Conservation (phyloP, 2,888 invertebrate genomes). For the Bedellia somnulentella region DNA sequence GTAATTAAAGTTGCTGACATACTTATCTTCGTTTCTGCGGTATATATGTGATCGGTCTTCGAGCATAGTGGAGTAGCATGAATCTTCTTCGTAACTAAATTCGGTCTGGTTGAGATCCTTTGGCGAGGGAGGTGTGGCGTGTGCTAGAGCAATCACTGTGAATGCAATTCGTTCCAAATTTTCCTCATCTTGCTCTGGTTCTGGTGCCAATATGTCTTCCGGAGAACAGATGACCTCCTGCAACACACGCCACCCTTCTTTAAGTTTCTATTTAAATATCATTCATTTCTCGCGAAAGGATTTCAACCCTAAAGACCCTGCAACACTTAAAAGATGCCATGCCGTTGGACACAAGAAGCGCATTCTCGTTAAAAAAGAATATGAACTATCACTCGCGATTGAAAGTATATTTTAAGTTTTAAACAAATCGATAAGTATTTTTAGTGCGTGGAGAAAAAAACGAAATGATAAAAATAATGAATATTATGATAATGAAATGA, state of each 20-base stretch:
- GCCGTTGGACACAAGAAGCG: too few species aligned
- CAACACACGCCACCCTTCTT: slow-evolving; percentile 64
- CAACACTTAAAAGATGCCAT: slow-evolving; percentile 23
- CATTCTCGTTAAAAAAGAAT: too few species aligned
- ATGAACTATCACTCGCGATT: too few species aligned
- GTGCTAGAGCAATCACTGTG: slow-evolving; percentile 35
- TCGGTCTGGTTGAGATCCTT: slow-evolving; percentile 43
- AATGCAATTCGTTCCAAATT: slow-evolving; percentile 28
- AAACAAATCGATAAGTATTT: too few species aligned
- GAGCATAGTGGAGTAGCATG: slow-evolving; percentile 19
- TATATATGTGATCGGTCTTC: too few species aligned
- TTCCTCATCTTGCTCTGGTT: slow-evolving; percentile 18
- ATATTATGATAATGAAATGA: not conserved
- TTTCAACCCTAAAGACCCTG: slow-evolving; percentile 33
- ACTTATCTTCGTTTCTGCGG: slow-evolving; percentile 35
- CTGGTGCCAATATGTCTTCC: slow-evolving; percentile 63
- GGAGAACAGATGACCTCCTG: slow-evolving; percentile 69
- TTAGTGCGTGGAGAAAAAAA: too few species aligned
- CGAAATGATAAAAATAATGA: too few species aligned
- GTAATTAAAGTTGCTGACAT: slow-evolving; percentile 32
- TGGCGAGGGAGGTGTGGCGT: slow-evolving; percentile 45
- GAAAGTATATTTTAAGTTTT: too few species aligned
- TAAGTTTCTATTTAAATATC: slow-evolving; percentile 24
- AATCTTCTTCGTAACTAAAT: slow-evolving; percentile 17
- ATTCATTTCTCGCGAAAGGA: slow-evolving; percentile 28